phyloP scores from a whole-genome alignment of 1,140 invertebrate species.

The Arctopsyche grandis region DNA sequence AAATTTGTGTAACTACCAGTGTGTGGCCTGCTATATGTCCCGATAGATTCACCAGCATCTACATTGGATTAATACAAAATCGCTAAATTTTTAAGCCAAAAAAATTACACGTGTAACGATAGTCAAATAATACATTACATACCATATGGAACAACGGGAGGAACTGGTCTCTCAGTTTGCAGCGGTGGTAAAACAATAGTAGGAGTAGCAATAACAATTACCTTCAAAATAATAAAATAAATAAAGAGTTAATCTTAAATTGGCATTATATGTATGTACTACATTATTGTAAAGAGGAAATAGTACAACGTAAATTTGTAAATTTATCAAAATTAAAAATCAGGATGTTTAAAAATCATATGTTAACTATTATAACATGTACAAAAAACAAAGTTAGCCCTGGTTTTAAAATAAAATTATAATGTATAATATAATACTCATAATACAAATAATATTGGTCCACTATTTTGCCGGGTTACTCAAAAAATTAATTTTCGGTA shows the following conservation, averaged over 20 bases:
- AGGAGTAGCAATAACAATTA: constrained; percentile 54
- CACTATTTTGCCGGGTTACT: too few species aligned
- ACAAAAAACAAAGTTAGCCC: too few species aligned
- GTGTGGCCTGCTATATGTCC: constrained; percentile 37
- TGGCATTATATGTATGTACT: background rate
- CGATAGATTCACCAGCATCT: constrained; percentile 44
- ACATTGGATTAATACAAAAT: background rate
- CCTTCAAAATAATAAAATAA: constrained; percentile 37
- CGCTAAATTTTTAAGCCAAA: too few species aligned
- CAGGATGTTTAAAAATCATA: too few species aligned
- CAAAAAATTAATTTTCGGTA: too few species aligned
- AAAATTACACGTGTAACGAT: background rate
- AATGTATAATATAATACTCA: too few species aligned
- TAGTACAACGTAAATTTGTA: too few species aligned
- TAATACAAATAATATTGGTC: background rate
- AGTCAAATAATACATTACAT: background rate
- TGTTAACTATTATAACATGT: too few species aligned
- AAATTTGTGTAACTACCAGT: constrained; percentile 51
- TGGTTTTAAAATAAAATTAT: too few species aligned
- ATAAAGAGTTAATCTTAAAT: background rate
- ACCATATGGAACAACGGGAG: constrained; percentile 20
- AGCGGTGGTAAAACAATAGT: constrained; percentile 15
- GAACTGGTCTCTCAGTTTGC: background rate
- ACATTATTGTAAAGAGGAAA: too few species aligned
- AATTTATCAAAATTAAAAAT: too few species aligned